Conservation (phyloP, 2,888 invertebrate species). For the Mesorhabditis sp. region DNA sequence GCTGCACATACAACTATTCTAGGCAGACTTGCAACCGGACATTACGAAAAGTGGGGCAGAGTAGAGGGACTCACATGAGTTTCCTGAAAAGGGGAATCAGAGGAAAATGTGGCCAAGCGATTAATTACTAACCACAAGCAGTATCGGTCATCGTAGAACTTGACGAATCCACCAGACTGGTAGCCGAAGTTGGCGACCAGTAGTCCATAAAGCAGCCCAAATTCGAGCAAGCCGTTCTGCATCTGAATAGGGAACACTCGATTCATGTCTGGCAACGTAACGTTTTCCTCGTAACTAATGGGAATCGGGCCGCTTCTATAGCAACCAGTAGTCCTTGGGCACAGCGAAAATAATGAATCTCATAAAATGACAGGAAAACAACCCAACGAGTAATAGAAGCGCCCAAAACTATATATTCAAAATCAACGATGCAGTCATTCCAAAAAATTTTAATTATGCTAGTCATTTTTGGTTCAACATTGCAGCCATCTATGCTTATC, state of each 20-base stretch:
- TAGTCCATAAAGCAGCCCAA: conserved; percentile 31
- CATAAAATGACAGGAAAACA: no score
- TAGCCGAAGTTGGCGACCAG: conserved; percentile 48
- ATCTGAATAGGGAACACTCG: conserved; percentile 9
- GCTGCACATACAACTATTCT: no score
- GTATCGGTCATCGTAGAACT: conserved; percentile 35
- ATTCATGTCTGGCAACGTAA: not conserved
- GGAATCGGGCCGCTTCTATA: not conserved
- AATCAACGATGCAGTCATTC: no score
- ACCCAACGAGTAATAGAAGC: no score
- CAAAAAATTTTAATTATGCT: no score
- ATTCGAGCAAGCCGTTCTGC: conserved; percentile 12
- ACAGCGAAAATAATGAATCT: no score
- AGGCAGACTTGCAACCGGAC: no score
- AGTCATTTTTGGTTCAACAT: no score
- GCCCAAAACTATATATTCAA: no score
- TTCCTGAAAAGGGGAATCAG: not conserved
- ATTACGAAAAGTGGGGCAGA: no score
- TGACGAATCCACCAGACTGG: conserved; percentile 45
- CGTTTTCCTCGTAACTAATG: no score
- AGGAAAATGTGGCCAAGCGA: not conserved
- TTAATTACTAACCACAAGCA: conserved; percentile 35
- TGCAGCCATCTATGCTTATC: no score
- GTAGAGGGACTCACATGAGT: not conserved
- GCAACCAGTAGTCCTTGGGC: not conserved